Base-by-base conservation (phyloP, 2,113 vertebrate species). In the Etheostoma spectabile region DNA sequence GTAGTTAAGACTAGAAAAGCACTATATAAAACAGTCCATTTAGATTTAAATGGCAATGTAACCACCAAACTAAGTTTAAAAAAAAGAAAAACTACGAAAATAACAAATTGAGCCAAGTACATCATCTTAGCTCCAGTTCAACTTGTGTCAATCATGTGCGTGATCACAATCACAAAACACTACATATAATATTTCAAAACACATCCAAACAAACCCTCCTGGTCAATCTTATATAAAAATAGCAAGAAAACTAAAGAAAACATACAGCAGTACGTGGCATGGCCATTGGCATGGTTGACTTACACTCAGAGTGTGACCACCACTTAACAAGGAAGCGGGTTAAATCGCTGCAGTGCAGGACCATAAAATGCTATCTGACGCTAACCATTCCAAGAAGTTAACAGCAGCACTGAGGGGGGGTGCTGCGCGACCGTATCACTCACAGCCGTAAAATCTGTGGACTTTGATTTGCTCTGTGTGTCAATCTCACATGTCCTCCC, bases 291-390 rank as follows among this genome's bases (percentile, higher is more conserved):
- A n/a, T n/a, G n/a, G n/a, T n/a, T 21, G 30, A 83, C 73, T 6
- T 46, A 11, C 66, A 66, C 83, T 70, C 18, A 66, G 35, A 74
- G n/a, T 18, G 19, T 66, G 70, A 66, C 78, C 51, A 64, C 27
- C 4, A 24, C 53, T 74, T 60, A 59, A 86, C 65, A 69, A 74
- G 63, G 53, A 84, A 83, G 77, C n/a, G 35, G 45, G 62, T 57
- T 59, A 48, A 57, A 74, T 33, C 48, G 27, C 68, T 55, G 55
- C 76, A 2, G 33, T 48, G 33, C n/a, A 71, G 24, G 60, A 38
- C 70, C 68, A 80, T 64, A 81, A 85, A 92, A 65, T n/a, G 45
- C 57, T 56, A 35, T 68, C 16, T 12, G 62, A 63, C 53, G 8
- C 59, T 78, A 38, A 35, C 24, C 15, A 53, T 69, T 77, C 65